Base-by-base conservation (phyloP, 1,140 invertebrate genomes). In the Penaeus indicus region DNA sequence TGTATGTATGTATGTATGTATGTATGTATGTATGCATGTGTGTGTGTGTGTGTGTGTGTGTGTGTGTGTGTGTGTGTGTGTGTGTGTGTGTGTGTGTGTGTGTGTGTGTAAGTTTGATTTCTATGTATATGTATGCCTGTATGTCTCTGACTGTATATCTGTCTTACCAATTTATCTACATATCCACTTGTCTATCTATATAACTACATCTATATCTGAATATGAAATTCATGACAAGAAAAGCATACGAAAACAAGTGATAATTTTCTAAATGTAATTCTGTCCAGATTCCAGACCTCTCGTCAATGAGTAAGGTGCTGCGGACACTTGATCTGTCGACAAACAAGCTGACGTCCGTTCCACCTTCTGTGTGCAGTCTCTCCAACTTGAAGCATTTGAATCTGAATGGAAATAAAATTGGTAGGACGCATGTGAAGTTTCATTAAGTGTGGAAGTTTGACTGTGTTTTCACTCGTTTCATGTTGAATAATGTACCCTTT, bases 281-380 rank as follows among this genome's bases (percentile, higher is more conserved):
- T 38, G 62, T 79, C 19, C 60, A 91, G 90, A 38, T 91, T 18
- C 90, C 90, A 72, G 90, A 91, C 60, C 80, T 91, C n/a, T 84
- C 87, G 0, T 64, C 75, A 19, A 32, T 91, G 22, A 92, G 92
- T n/a, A 94, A 95, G 85, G 94, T 95, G 32, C 92, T 99, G 63
- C 94, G 98, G 90, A 98, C 96, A 42, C 93, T 99, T 84, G 98
- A 99, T 93, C 92, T 99, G 54, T 98, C 97, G 0, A 95, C 97
- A 85, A 99, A 99, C 93, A 97, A 96, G 93, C 96, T 99, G 91
- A 92, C 94, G 32, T 91, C 92, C 19, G 92, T 99, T 47, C 96
- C 98, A 0, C 93, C 95, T 21, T 95, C 96, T 90, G 96, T 99
- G 88, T 95, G 95, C 27, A 94, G 95, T n/a, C 97, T 99, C 91